Conservation (phyloP, 2,888 invertebrate species). For the Drosophila nr. fundita region DNA sequence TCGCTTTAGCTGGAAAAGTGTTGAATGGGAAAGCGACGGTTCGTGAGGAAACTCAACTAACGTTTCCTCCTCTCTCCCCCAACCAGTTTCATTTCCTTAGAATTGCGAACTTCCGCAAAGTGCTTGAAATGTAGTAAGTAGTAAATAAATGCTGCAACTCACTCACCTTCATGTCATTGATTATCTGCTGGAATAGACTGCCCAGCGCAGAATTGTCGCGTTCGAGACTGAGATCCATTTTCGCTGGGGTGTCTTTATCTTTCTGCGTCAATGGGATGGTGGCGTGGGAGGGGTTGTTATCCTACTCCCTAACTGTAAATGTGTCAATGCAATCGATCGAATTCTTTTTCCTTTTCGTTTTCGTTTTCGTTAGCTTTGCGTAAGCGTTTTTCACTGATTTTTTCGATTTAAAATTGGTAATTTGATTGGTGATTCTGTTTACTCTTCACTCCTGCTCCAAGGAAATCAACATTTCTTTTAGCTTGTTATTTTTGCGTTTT, state of each 20-base stretch:
- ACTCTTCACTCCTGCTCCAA: slow-evolving; percentile 14
- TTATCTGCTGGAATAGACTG: slow-evolving; percentile 97
- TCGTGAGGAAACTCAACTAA: slow-evolving; percentile 45
- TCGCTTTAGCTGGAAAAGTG: slow-evolving; percentile 23
- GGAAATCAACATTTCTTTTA: slow-evolving; percentile 53
- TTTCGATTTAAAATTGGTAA: slow-evolving; percentile 20
- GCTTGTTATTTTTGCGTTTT: slow-evolving; percentile 67
- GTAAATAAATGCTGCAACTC: slow-evolving; percentile 82
- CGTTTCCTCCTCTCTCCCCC: slow-evolving; percentile 7
- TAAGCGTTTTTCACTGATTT: slow-evolving; percentile 4
- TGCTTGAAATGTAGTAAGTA: neutral
- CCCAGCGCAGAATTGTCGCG: slow-evolving; percentile 95
- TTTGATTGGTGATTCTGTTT: slow-evolving; percentile 6
- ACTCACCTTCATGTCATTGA: slow-evolving; percentile 98
- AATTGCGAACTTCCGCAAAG: slow-evolving; percentile 34
- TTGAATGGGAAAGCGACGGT: slow-evolving; percentile 17
- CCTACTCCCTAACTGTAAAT: slow-evolving; percentile 6
- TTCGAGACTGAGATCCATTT: slow-evolving; percentile 85
- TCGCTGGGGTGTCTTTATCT: slow-evolving; percentile 18
- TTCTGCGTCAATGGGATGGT: neutral
- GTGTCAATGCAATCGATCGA: slow-evolving; percentile 48
- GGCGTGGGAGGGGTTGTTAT: neutral
- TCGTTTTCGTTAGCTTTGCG: slow-evolving; percentile 41
- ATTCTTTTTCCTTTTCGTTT: slow-evolving; percentile 32
- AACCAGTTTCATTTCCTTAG: slow-evolving; percentile 8